Evolutionary conservation across 2,888 invertebrate species (phyloP), one percentile per base, ranked within the genome.

Genomic region (Limulus polyphemus): DNA sequence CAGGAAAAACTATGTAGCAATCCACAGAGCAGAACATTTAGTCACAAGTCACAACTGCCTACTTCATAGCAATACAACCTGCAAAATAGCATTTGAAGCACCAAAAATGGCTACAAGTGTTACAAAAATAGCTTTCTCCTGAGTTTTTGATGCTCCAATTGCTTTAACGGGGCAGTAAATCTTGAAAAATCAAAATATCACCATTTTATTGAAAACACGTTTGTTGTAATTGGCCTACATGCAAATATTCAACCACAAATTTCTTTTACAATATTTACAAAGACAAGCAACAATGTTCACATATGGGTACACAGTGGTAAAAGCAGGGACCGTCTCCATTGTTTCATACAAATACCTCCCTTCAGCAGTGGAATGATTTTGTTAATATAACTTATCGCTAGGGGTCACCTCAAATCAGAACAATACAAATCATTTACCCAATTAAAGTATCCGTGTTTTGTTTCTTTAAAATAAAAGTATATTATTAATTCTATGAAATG

Each of bases 81-180:
- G 32, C 32, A 32, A 32, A 32, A 32, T 32, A 16, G 52, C 16
- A 52, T 13, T 14, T 52, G 14, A 16, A 11, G 52, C 63, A 59
- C 63, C 65, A 14, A 57, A 60, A 62, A 59, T 62, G 61, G 62
- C 65, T 65, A 65, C 65, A 65, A 65, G 62, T 65, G 65, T 65
- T 65, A 65, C 65, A 65, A 65, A 65, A 65, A 65, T 65, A 65
- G 65, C 65, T 59, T 61, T 65, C 65, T 65, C 65, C 65, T 65
- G 61, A 62, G 62, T 62, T 57, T 51, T 58, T 60, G 62, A 62
- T 58, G 62, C 60, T 60, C 56, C 60, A 62, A 60, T 60, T 60
- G 61, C 32, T 46, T 51, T 46, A 47, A 51, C 60, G 51, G 56
- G 47, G 55, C 58, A 17, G 12, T 55, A n/a, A n/a, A 55, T 17